Evolutionary conservation across 2,888 invertebrate species (phyloP).

Genomic region (Marasmarcha lunaedactyla): DNA sequence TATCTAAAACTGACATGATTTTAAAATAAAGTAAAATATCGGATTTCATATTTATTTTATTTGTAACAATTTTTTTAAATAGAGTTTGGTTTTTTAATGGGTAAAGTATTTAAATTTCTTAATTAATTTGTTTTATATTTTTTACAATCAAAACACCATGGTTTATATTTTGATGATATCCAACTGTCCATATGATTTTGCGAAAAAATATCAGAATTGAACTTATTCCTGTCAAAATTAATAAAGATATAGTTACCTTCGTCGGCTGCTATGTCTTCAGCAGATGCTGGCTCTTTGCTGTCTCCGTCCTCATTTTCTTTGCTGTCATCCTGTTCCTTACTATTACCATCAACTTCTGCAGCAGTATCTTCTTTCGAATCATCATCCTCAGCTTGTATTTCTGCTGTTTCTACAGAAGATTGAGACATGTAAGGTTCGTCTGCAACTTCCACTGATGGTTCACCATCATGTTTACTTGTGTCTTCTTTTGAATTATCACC

Average conservation of each 20-base stretch:
- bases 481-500: constrained; percentile 31
- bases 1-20: no score
- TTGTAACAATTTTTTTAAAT: no score
- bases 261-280: constrained; percentile 58
- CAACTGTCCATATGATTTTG: no score
- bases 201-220: neutral
- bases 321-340: constrained; percentile 29
- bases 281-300: constrained; percentile 45
- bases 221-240: neutral
- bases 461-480: constrained; percentile 38
- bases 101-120: no score
- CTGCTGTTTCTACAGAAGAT: constrained; percentile 56
- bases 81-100: no score
- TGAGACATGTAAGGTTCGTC: constrained; percentile 60
- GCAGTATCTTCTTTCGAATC: constrained; percentile 43
- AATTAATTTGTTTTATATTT: no score
- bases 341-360: constrained; percentile 29
- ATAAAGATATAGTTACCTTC: constrained; percentile 41
- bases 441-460: constrained; percentile 53
- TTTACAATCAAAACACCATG: no score
- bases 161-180: no score
- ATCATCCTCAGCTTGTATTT: constrained; percentile 33
- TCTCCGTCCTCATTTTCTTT: constrained; percentile 25
- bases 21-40: no score
- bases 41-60: no score